Percentiles rank a stretch among this genome's conserved stretches.
These are phyloP conservation scores for Pelecanoides urinatrix DNA, from an alignment of 2,113 vertebrate genomes.

Conservation along the genomic window DNA sequence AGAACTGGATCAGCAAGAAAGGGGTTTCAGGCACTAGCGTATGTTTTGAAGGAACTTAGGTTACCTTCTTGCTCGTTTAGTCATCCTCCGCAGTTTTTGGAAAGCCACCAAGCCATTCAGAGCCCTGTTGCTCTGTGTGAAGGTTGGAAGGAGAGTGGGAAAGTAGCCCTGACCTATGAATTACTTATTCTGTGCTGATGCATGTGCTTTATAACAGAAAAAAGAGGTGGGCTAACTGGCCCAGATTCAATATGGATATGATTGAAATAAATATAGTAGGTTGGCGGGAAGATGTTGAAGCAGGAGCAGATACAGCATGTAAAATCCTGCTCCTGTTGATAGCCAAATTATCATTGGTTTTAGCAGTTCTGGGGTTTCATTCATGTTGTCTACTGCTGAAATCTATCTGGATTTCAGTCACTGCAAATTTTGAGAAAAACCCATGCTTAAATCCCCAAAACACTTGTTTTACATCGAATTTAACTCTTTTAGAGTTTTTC, in stretches of 20 bases:
- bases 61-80: neutral
- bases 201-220: neutral
- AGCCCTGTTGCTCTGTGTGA: neutral
- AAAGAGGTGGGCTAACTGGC: neutral
- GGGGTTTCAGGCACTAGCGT: neutral
- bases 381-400: neutral
- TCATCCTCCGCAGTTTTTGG: neutral
- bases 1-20: neutral
- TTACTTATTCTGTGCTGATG: neutral
- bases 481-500: neutral
- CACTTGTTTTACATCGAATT: neutral
- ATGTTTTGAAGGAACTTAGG: neutral
- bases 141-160: neutral
- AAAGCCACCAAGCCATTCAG: neutral
- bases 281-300: neutral
- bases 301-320: neutral
- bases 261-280: neutral
- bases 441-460: neutral
- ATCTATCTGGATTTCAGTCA: neutral
- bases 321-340: neutral
- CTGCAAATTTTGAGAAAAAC: neutral
- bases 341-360: neutral
- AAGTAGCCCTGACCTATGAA: neutral
- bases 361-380: neutral
- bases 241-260: neutral